Conservation (phyloP, 2,888 invertebrate genomes). For the Ectobius pallidus region DNA sequence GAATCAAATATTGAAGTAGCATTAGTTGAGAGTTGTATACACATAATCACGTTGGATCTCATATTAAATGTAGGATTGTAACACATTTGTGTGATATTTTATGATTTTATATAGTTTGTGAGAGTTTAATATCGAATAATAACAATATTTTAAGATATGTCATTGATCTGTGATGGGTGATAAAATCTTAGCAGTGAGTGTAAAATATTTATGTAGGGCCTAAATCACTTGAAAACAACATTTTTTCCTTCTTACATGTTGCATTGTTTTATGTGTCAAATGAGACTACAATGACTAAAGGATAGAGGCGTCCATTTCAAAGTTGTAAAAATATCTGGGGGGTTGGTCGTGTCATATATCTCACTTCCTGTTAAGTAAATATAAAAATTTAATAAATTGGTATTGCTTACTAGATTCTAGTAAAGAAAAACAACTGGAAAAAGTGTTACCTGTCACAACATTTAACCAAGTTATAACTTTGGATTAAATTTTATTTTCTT, state of each 20-base stretch:
- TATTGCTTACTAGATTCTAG: too few species aligned
- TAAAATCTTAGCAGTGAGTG: slow-evolving; percentile 9
- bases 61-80: slow-evolving; percentile 18
- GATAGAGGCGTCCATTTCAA: not conserved
- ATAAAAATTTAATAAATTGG: too few species aligned
- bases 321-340: not conserved
- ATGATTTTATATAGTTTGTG: slow-evolving; percentile 30
- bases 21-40: slow-evolving; percentile 19
- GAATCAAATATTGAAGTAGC: slow-evolving; percentile 23
- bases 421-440: too few species aligned
- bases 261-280: slow-evolving; percentile 16
- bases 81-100: slow-evolving; percentile 31
- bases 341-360: not conserved
- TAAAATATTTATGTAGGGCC: slow-evolving; percentile 22
- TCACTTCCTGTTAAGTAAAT: too few species aligned
- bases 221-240: not conserved
- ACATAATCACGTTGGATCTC: slow-evolving; percentile 23
- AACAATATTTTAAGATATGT: slow-evolving; percentile 30
- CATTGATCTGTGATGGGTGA: slow-evolving; percentile 30
- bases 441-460: too few species aligned
- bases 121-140: slow-evolving; percentile 28
- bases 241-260: slow-evolving; percentile 23
- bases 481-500: too few species aligned
- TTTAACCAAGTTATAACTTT: too few species aligned
- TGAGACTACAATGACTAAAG: slow-evolving; percentile 1